Percentiles rank a stretch among this genome's conserved stretches.
phyloP scores from a whole-genome alignment of 1,140 invertebrate species.

The Ooceraea biroi region DNA sequence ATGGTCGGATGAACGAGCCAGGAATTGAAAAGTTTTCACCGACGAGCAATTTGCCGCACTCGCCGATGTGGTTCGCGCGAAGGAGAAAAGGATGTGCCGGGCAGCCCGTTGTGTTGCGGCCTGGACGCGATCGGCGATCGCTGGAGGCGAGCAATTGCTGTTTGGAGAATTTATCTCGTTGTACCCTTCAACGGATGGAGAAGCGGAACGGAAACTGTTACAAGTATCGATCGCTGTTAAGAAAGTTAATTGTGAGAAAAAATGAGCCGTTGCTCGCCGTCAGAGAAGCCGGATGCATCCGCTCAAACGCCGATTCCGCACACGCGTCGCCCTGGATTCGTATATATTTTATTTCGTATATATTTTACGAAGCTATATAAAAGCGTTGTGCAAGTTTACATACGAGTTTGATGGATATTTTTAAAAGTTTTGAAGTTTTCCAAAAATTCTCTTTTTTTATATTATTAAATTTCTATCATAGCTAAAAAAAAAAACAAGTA shows the following conservation, averaged over 20 bases:
- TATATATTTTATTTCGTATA: background rate
- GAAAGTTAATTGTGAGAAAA: slow-evolving; percentile 30
- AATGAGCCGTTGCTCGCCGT: background rate
- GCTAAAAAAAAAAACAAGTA: too few relatives aligned
- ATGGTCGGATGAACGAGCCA: background rate
- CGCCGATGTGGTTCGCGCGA: background rate
- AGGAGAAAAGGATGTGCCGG: slow-evolving; percentile 32
- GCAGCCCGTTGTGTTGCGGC: slow-evolving; percentile 25
- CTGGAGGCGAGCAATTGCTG: slow-evolving; percentile 37
- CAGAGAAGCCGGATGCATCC: background rate
- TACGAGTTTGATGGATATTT: background rate
- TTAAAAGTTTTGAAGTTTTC: background rate
- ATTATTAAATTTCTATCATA: too few relatives aligned
- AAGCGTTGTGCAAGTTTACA: background rate
- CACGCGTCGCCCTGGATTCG: background rate
- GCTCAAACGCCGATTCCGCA: background rate
- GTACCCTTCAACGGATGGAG: background rate
- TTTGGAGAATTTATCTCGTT: slow-evolving; percentile 47
- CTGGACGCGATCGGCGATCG: background rate
- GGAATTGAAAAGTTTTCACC: slow-evolving; percentile 57
- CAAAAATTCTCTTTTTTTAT: too few relatives aligned
- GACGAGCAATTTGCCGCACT: slow-evolving; percentile 18
- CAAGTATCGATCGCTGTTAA: slow-evolving; percentile 13
- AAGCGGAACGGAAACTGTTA: background rate
- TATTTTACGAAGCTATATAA: background rate